These are phyloP conservation scores for Psittacus erithacus DNA, from an alignment of 2,113 vertebrate species.

Conservation along the genomic window DNA sequence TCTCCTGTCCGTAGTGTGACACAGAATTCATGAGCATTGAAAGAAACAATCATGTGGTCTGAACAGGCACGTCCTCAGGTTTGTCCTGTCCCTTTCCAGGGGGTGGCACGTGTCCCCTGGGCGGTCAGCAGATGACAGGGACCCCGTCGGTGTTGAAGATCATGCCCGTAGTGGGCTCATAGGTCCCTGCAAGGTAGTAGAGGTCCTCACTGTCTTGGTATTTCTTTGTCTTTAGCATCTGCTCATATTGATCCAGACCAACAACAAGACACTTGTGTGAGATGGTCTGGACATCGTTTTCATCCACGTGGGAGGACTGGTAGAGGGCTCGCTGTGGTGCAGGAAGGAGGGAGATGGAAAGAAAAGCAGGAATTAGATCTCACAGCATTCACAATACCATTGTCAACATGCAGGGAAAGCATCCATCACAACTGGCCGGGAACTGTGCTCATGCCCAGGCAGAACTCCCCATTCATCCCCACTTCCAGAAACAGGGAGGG, in stretches of 20 bases:
- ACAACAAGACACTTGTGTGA: conserved; percentile 99
- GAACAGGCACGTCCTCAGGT: conserved; percentile 68
- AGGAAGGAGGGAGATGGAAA: neutral
- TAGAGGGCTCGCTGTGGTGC: conserved; percentile 89
- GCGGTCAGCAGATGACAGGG: conserved; percentile 91
- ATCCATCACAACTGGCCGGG: neutral
- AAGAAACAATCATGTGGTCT: conserved; percentile 76
- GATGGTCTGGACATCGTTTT: conserved; percentile 98
- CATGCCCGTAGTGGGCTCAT: conserved; percentile 98
- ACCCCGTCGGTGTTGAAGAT: conserved; percentile 98
- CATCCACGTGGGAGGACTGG: conserved; percentile 97
- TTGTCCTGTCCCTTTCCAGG: conserved; percentile 39
- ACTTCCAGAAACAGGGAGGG: neutral
- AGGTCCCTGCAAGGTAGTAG: conserved; percentile 98
- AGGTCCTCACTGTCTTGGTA: conserved; percentile 98
- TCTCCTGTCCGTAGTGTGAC: conserved; percentile 59
- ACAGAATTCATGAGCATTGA: conserved; percentile 60
- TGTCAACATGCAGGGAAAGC: neutral
- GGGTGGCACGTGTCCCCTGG: conserved; percentile 16
- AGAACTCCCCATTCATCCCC: neutral
- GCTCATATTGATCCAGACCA: conserved; percentile 95
- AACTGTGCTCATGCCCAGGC: neutral
- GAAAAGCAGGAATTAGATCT: neutral
- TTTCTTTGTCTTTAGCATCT: conserved; percentile 96
- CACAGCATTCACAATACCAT: neutral